Base-by-base conservation (phyloP, 2,888 invertebrate genomes). In the Latheticus oryzae region DNA sequence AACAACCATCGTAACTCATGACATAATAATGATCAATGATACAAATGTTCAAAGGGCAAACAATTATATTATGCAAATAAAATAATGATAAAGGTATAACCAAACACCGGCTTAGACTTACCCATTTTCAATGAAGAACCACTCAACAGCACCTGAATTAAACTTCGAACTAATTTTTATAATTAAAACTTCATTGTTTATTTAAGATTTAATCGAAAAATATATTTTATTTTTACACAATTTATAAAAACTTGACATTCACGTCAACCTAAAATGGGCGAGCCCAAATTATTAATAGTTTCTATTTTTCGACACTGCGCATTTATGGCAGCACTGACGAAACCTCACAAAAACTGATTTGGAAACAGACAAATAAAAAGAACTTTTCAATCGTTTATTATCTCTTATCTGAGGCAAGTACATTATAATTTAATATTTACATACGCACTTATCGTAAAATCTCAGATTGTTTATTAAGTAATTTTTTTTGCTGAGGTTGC, bases 221-320 rank as follows among this genome's bases (percentile, higher is more conserved):
- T 65, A 58, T 58, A 58, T 35, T 62, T 64, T 58, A 60, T 57
- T 52, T 58, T 60, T 45, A 15, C 11, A 62, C 55, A 64, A 66
- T 60, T 59, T 70, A 70, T 66, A 70, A 66, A 68, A 71, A 69
- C 69, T 67, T 67, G 63, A 63, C 65, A 66, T 56, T 64, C 62
- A 70, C 68, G 66, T 69, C 69, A 69, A 73, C 55, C 68, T 67
- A 72, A 71, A 69, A 73, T 74, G 75, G 75, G 73, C 74, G 73
- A 75, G 73, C 70, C 75, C 50, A 50, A 50, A 50, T 38, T 50
- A 38, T 32, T 38, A 19, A 37, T 13, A 26, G 17, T 9, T 50
- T 50, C 38, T 28, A 17, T 38, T 19, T 38, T 35, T 56, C 50
- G 45, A 42, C 63, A 61, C 67, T 43, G 59, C 58, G 61, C 64